Percentiles rank a stretch among this genome's conserved stretches.
Conservation (phyloP, 92 coral and sea anemone genomes). For the Porites cylindrica region DNA sequence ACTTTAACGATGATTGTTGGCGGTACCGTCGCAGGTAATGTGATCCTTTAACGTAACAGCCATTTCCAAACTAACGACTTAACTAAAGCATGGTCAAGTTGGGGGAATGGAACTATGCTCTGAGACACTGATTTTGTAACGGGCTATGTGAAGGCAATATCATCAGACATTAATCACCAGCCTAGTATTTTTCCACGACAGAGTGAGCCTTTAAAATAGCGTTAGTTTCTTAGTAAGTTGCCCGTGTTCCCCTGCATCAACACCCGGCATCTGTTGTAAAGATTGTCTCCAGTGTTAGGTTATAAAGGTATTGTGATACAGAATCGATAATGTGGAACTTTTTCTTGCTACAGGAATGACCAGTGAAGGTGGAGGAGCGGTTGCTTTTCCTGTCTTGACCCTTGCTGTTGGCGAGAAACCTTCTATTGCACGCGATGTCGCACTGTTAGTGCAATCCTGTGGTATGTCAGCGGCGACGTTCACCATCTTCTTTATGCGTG, state of each 20-base stretch:
- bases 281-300: no score
- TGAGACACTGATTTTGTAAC: no score
- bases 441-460: constrained; percentile 81
- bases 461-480: constrained; percentile 89
- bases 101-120: no score
- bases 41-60: no score
- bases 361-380: constrained; percentile 87
- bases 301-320: no score
- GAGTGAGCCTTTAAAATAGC: no score
- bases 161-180: no score
- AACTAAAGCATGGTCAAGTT: not conserved
- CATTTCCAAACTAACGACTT: not conserved
- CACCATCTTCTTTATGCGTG: constrained; percentile 84
- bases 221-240: no score
- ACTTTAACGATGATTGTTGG: constrained; percentile 53
- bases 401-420: constrained; percentile 75
- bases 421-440: constrained; percentile 80
- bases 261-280: no score
- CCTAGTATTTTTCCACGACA: no score
- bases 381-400: constrained; percentile 88
- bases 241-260: no score
- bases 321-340: not conserved
- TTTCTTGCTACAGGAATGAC: constrained; percentile 75
- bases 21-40: constrained; percentile 45
- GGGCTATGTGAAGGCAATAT: no score